Base-by-base conservation (phyloP, 2,797 vertebrate genomes). In the Ispidina picta region DNA sequence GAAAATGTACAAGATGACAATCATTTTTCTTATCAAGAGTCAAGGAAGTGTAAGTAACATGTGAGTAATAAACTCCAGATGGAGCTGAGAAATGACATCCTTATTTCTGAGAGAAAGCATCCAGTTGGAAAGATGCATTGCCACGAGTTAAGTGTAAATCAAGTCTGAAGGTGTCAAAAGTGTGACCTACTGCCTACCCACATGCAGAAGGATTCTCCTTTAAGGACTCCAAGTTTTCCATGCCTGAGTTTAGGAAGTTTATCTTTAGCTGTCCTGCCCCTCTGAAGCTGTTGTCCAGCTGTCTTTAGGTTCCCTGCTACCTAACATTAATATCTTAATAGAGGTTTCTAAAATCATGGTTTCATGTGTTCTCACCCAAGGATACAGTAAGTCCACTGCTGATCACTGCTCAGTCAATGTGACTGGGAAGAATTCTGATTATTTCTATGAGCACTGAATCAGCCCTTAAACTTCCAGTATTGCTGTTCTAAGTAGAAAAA, bases 41-140 rank as follows among this genome's bases (percentile, higher is more conserved):
- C 82, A 89, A 90, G 73, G 87, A 89, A 86, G 55, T 46, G 31
- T 90, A 89, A 93, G 89, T 94, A 94, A 89, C 69, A 21, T 11
- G 25, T 66, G 35, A 72, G 60, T 83, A 92, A 94, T 78, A 87
- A 91, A 89, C 51, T 85, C 59, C 25, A 44, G 60, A 62, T 52
- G 69, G 79, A 81, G 62, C 59, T 48, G 90, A 92, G 82, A 81
- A 89, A 78, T 54, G 1, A 51, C 79, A 90, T 87, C 25, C 51
- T 75, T 80, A n/a, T 37, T 89, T 80, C 59, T 25, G 66, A 92
- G 69, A 59, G 55, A 49, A 93, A 75, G 31, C 5, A 2, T 80
- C 89, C 29, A 6, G 35, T 12, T 83, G 89, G 78, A 87, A 95
- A 78, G 79, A 75, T 31, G 17, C 63, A 75, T 63, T 70, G 37